A percentile compares a stretch with the other conserved stretches of the same genome.
These are phyloP conservation scores for Temnothorax unifasciatus DNA, from an alignment of 2,888 invertebrate species.

Conservation along the genomic window DNA sequence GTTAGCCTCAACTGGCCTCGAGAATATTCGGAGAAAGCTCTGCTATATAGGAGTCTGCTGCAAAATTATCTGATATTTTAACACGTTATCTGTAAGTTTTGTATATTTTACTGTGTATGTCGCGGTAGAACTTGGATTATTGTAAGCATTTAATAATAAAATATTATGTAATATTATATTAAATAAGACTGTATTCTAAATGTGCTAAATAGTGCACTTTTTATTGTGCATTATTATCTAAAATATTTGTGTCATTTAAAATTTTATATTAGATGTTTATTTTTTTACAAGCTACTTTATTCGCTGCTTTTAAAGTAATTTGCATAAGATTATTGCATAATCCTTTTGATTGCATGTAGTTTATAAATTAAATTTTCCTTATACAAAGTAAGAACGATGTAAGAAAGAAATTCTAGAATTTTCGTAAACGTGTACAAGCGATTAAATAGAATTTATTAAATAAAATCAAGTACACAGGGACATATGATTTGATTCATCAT, in stretches of 20 bases:
- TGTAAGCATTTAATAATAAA: too few species aligned
- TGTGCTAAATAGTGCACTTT: too few species aligned
- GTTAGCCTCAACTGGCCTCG: background rate
- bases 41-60: background rate
- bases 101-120: too few species aligned
- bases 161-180: too few species aligned
- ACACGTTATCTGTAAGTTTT: too few species aligned
- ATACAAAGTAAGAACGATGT: background rate
- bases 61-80: too few species aligned
- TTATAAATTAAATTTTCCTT: background rate
- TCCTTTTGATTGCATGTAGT: background rate
- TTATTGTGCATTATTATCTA: too few species aligned
- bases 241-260: too few species aligned
- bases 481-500: background rate
- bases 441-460: constrained; percentile 5
- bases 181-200: too few species aligned
- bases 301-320: background rate
- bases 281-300: background rate
- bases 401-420: background rate
- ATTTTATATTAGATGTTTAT: too few species aligned
- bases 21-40: background rate
- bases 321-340: background rate
- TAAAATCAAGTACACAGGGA: background rate
- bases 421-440: background rate
- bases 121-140: too few species aligned